Base-by-base conservation (phyloP, 2,797 vertebrate species). In the Rhodeus uyekii region DNA sequence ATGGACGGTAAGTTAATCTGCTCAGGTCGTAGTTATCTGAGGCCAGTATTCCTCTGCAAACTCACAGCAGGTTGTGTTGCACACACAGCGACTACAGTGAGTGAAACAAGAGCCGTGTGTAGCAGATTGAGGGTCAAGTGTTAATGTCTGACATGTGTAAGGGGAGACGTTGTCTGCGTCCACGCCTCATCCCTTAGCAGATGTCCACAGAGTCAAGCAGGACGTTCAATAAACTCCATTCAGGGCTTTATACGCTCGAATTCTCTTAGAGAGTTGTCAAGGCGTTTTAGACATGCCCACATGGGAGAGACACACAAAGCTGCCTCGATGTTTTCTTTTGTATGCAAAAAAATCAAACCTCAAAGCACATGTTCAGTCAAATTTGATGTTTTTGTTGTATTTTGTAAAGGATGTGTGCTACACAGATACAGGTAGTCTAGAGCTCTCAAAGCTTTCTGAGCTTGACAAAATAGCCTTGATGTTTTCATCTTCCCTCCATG, bases 241-340 rank as follows among this genome's bases (percentile, higher is more conserved):
- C 75, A 78, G 24, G 39, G 67, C 53, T 78, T 83, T 81, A 82
- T 69, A 64, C 81, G 29, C 69, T 46, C 81, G 44, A 61, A 76
- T 80, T 84, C 82, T 87, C 82, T 75, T 32, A 38, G 76, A 87
- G 80, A 83, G 77, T 83, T 84, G 84, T 86, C 79, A 82, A 74
- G 68, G 55, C 79, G 72, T 80, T 80, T 86, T 78, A 60, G 44
- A 24, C 81, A 78, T 24, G 29, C 58, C 53, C 86, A 80, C 86
- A 63, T 12, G 84, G 79, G 84, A 83, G 53, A 13, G 18, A 22
- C 22, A 8, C 61, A 84, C 80, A 87, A 87, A 74, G 72, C 76
- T 32, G 29, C 27, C 72, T 78, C 61, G 84, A 42, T 86, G 75
- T 72, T 63, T 46, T 27, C 55, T 76, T 53, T 69, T 85, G 83